Conservation (phyloP, 2,797 vertebrate genomes). For the Ispidina picta region DNA sequence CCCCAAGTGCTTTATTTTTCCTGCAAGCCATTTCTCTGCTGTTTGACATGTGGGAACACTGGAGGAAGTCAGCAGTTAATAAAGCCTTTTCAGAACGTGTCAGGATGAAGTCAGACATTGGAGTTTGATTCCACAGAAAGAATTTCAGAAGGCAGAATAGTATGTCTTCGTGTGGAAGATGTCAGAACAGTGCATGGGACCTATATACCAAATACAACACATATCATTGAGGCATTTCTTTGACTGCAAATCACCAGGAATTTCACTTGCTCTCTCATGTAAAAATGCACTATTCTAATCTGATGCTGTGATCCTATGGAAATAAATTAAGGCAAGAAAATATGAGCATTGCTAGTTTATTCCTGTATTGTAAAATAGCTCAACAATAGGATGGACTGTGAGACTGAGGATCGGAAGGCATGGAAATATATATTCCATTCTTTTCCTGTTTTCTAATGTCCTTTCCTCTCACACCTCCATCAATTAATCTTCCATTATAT, state of each 20-base stretch:
- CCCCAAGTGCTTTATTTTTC: slow-evolving; percentile 28
- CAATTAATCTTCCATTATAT: background rate
- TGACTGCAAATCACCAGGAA: background rate
- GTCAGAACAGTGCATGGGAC: background rate
- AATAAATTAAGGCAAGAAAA: slow-evolving; percentile 36
- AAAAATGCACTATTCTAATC: slow-evolving; percentile 39
- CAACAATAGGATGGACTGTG: background rate
- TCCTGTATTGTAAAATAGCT: slow-evolving; percentile 13
- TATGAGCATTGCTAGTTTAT: background rate
- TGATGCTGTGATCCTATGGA: slow-evolving; percentile 42
- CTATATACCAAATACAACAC: background rate
- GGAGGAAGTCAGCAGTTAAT: background rate
- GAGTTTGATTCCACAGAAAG: background rate
- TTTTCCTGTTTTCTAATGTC: background rate
- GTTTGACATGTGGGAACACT: background rate
- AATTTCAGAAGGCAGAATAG: background rate
- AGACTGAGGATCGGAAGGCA: slow-evolving; percentile 12
- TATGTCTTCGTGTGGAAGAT: background rate
- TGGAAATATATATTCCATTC: background rate
- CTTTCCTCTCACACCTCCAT: background rate
- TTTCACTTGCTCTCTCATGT: background rate
- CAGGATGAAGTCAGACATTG: background rate
- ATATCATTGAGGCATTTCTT: background rate
- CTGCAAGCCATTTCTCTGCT: background rate
- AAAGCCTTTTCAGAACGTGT: slow-evolving; percentile 8